phyloP scores from a whole-genome alignment of 2,113 vertebrate genomes.

The Leucoraja erinaceus region DNA sequence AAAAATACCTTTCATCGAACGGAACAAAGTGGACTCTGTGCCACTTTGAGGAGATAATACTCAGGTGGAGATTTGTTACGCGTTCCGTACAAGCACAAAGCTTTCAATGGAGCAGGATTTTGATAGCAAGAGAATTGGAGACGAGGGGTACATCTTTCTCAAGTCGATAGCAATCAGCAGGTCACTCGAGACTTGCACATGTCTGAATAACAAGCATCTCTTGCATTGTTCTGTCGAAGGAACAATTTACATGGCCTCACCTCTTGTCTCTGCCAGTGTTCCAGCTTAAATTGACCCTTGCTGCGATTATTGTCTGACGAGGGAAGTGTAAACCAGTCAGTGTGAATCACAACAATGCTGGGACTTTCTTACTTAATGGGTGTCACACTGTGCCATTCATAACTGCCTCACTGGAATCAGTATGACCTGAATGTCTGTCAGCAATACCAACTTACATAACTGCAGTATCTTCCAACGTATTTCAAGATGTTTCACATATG shows the following conservation, averaged over 20 bases:
- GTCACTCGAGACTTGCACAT: not conserved
- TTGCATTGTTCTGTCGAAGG: not conserved
- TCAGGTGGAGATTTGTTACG: not conserved
- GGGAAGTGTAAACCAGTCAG: not conserved
- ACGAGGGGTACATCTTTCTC: not conserved
- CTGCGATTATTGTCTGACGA: not conserved
- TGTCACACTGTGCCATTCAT: not conserved
- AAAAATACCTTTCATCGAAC: not conserved
- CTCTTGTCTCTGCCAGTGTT: not conserved
- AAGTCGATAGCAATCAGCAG: not conserved
- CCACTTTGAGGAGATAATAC: not conserved
- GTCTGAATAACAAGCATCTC: not conserved
- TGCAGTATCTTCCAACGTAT: not conserved
- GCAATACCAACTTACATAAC: not conserved
- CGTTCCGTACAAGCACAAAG: not conserved
- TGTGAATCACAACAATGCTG: not conserved
- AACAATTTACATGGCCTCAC: slow-evolving; percentile 16
- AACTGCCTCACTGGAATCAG: not conserved
- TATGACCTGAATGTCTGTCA: not conserved
- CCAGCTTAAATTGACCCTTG: not conserved
- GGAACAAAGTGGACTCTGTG: slow-evolving; percentile 19
- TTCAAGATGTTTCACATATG: not conserved
- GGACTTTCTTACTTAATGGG: not conserved
- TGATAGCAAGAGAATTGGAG: slow-evolving; percentile 16
- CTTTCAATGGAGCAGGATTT: not conserved